Percentiles rank a stretch among this genome's conserved stretches.
phyloP scores from a whole-genome alignment of 2,797 vertebrate genomes.

The Coregonus ussuriensis region DNA sequence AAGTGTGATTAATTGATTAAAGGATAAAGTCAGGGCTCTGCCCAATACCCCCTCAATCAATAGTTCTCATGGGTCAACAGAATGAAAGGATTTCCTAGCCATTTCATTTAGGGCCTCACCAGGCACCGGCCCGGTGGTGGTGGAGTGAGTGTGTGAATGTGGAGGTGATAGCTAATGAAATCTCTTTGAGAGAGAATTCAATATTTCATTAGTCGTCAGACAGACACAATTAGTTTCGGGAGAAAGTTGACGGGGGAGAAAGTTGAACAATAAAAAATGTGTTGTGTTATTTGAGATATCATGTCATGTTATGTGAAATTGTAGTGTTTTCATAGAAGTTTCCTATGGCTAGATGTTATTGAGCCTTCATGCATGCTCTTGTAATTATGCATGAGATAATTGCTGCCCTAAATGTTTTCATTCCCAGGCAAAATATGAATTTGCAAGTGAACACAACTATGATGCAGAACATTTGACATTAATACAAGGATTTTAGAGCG shows the following conservation, averaged over 20 bases:
- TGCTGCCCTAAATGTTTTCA: conserved; percentile 66
- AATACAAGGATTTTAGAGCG: conserved; percentile 61
- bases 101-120: conserved; percentile 29
- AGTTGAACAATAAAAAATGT: not conserved
- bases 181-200: conserved; percentile 27
- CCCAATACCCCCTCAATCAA: conserved; percentile 38
- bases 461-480: conserved; percentile 65
- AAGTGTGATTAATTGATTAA: conserved; percentile 54
- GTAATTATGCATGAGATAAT: conserved; percentile 64
- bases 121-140: conserved; percentile 9
- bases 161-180: conserved; percentile 29
- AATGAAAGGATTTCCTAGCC: conserved; percentile 29
- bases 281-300: conserved; percentile 26
- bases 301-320: conserved; percentile 25
- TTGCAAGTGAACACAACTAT: conserved; percentile 50
- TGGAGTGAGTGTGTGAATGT: conserved; percentile 8
- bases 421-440: conserved; percentile 53
- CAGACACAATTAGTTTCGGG: not conserved
- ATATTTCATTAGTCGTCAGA: conserved; percentile 37
- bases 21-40: conserved; percentile 32
- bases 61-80: conserved; percentile 38
- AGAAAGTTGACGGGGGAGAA: not conserved
- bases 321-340: conserved; percentile 30
- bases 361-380: conserved; percentile 53
- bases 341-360: conserved; percentile 38